phyloP scores from a whole-genome alignment of 2,113 vertebrate species.

The Tyrannus savana region DNA sequence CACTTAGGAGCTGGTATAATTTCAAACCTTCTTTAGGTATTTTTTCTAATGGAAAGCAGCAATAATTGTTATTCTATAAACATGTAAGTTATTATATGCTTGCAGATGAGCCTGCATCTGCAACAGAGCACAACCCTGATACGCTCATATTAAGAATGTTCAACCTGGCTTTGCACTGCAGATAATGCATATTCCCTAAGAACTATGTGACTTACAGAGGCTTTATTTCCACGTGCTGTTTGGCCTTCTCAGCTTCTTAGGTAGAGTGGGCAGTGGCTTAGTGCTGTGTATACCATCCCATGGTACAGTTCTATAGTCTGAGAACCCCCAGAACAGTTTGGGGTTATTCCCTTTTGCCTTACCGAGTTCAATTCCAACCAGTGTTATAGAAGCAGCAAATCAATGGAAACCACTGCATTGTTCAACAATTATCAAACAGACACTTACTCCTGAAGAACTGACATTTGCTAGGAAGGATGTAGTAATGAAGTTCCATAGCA shows the following conservation, averaged over 20 bases:
- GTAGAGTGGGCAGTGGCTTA: background rate
- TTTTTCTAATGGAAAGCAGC: background rate
- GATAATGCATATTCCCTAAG: background rate
- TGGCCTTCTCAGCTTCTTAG: background rate
- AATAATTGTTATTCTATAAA: background rate
- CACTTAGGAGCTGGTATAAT: background rate
- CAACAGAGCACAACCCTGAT: background rate
- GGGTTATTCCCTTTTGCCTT: background rate
- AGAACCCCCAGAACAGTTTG: background rate
- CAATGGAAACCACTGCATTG: background rate
- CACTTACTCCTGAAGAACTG: background rate
- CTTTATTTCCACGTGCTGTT: rapidly evolving
- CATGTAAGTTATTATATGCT: background rate
- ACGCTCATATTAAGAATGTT: background rate
- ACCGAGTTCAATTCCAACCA: background rate
- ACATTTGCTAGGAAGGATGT: background rate
- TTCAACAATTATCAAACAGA: background rate
- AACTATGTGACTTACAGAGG: background rate
- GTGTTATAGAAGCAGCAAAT: background rate
- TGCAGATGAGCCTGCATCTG: background rate
- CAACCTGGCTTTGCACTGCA: background rate
- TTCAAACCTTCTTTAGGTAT: background rate
- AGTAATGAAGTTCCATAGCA: background rate
- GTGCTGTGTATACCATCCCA: background rate
- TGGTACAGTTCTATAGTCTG: too few relatives aligned